Base-by-base conservation (phyloP, 1,140 invertebrate genomes). In the Drosophila nebulosa region DNA sequence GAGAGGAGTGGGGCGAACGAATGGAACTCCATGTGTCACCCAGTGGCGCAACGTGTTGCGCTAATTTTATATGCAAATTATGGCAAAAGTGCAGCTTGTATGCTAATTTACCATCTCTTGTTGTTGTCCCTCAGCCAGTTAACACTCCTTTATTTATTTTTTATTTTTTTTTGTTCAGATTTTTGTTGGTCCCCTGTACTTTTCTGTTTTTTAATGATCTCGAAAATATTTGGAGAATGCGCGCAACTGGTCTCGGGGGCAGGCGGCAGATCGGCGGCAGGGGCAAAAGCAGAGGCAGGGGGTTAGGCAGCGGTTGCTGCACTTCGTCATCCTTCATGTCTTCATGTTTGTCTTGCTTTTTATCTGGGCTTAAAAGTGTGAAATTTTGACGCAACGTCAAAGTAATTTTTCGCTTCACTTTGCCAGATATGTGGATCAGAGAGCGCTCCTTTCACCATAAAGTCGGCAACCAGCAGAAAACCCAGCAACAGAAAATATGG, bases 21-120 rank as follows among this genome's bases (percentile, higher is more conserved):
- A 24, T 39, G 57, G 22, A 26, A 14, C 35, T 16, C 39, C 21
- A 46, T 32, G 59, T 46, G 14, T 27, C 59, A 50, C 36, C 26
- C 16, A 32, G 65, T 58, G 64, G 73, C 51, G 69, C 72, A 78
- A 86, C 79, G 78, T 86, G 83, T 86, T 86, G 83, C 74, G 83
- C 83, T 86, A 86, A 86, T 86, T 86, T 86, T 86, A 86, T 86
- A 86, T 86, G 83, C 83, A 86, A 86, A 86, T 86, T 78, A 83
- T 88, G 83, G 83, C 83, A 88, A 88, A 84, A 88, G 78, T 84
- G 74, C 83, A 79, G 76, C 78, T 88, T 86, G 83, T 86, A 86
- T 88, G 83, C 83, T 86, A 86, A 86, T 86, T 86, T 86, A 58
- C 39, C 63, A 64, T 64, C 71, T 72, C 61, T 72, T 73, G 69